These are phyloP conservation scores for Oryctes rhinoceros DNA, from an alignment of 1,140 invertebrate genomes.

Conservation along the genomic window DNA sequence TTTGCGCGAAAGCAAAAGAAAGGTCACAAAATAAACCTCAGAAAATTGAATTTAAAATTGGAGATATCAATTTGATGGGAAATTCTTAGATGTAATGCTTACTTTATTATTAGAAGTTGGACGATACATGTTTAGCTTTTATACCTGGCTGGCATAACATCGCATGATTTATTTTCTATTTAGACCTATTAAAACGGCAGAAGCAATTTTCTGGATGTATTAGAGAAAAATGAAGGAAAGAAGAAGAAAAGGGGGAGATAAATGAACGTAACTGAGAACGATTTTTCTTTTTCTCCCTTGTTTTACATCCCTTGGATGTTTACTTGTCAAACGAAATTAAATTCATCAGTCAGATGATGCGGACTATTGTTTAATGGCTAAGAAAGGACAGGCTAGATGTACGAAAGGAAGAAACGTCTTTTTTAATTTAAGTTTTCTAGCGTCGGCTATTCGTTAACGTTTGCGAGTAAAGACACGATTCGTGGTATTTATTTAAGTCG, in stretches of 20 bases:
- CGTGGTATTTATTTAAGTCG: neutral
- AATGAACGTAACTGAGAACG: conserved; percentile 23
- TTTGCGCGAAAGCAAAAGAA: neutral
- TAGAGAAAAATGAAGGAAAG: neutral
- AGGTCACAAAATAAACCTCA: neutral
- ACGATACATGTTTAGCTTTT: too few species aligned
- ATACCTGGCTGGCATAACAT: too few species aligned
- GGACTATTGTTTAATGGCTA: conserved; percentile 31
- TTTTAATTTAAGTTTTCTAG: conserved; percentile 13
- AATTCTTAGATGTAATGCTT: too few species aligned
- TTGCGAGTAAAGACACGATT: neutral
- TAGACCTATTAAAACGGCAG: neutral
- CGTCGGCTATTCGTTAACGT: conserved; percentile 8
- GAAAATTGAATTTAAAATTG: neutral
- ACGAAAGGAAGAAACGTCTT: neutral
- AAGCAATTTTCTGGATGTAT: conserved; percentile 14
- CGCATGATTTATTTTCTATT: conserved; percentile 8
- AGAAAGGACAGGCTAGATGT: neutral
- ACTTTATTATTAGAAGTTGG: too few species aligned
- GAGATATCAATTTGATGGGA: neutral
- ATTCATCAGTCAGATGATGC: conserved; percentile 37
- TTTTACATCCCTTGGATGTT: conserved; percentile 35
- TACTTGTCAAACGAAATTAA: conserved; percentile 36
- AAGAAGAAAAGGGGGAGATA: conserved; percentile 8
- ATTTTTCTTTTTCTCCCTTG: conserved; percentile 37